Percentiles rank a stretch among this genome's conserved stretches.
Conservation (phyloP, 1,140 invertebrate genomes). For the Hydropsyche tenuis region DNA sequence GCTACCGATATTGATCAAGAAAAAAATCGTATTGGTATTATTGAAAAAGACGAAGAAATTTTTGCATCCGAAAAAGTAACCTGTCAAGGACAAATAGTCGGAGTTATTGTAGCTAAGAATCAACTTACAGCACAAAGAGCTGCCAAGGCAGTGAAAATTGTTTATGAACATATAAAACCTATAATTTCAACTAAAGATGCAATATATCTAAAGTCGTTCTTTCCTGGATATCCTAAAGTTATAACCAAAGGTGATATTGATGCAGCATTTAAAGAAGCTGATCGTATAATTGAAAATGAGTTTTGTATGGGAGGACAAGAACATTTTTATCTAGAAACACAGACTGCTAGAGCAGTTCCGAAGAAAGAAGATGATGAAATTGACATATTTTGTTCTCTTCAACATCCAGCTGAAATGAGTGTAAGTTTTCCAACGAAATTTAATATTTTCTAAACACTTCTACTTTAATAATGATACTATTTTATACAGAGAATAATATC, state of each 20-base stretch:
- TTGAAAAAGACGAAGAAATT: conserved; percentile 80
- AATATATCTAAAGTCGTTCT: conserved; percentile 75
- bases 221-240: conserved; percentile 61
- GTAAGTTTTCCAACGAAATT: conserved; percentile 55
- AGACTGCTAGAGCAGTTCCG: conserved; percentile 74
- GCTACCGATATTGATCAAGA: conserved; percentile 73
- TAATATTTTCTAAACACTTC: not conserved
- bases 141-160: conserved; percentile 73
- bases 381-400: conserved; percentile 86
- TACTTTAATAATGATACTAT: not conserved
- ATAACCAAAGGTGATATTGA: conserved; percentile 73
- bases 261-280: conserved; percentile 69
- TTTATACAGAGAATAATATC: conserved; percentile 73
- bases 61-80: conserved; percentile 75
- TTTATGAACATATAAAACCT: conserved; percentile 77
- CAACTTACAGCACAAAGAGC: conserved; percentile 78
- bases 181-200: conserved; percentile 89
- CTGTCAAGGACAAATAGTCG: conserved; percentile 80
- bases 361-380: conserved; percentile 84
- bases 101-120: conserved; percentile 77
- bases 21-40: conserved; percentile 69
- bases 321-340: conserved; percentile 93
- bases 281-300: conserved; percentile 74
- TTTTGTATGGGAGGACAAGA: conserved; percentile 89
- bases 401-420: conserved; percentile 81